A percentile compares a stretch with the other conserved stretches of the same genome.
Conservation (phyloP, 2,888 invertebrate genomes). For the Caenorhabditis afra region DNA sequence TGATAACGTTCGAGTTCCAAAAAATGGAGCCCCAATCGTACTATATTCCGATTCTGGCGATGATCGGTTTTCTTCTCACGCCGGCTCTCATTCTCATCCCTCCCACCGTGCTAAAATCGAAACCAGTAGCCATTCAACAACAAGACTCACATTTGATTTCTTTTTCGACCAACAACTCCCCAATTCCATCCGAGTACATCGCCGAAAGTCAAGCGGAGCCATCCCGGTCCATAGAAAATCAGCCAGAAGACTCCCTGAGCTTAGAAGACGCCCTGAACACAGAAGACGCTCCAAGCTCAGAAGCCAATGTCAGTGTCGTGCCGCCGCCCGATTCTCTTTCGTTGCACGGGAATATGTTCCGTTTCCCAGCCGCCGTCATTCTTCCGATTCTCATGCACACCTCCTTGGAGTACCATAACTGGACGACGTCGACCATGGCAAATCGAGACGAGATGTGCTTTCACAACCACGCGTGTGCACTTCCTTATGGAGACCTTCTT, state of each 20-base stretch:
- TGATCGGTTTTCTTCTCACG: conserved; percentile 14
- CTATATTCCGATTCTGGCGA: conserved; percentile 14
- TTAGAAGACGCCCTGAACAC: neutral
- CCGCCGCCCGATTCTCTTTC: conserved; percentile 19
- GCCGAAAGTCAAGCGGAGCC: neutral
- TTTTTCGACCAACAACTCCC: neutral
- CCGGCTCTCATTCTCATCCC: conserved; percentile 4
- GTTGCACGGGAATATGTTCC: conserved; percentile 30
- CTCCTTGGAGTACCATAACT: conserved; percentile 38
- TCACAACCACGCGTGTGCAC: conserved; percentile 48
- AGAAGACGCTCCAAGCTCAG: no score
- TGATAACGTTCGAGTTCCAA: conserved; percentile 34
- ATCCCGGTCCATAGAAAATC: no score
- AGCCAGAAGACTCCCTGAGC: neutral
- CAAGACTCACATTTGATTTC: conserved; percentile 6
- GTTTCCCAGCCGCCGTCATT: conserved; percentile 40
- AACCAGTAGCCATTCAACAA: neutral
- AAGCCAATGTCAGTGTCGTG: no score
- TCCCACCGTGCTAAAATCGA: neutral
- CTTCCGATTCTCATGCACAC: conserved; percentile 55
- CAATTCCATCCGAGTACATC: neutral
- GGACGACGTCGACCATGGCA: conserved; percentile 38
- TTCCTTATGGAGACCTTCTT: conserved; percentile 43
- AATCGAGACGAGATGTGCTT: conserved; percentile 59
- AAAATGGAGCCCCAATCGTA: conserved; percentile 21